These are phyloP conservation scores for Agrochola circellaris DNA, from an alignment of 2,888 invertebrate genomes.

Conservation along the genomic window DNA sequence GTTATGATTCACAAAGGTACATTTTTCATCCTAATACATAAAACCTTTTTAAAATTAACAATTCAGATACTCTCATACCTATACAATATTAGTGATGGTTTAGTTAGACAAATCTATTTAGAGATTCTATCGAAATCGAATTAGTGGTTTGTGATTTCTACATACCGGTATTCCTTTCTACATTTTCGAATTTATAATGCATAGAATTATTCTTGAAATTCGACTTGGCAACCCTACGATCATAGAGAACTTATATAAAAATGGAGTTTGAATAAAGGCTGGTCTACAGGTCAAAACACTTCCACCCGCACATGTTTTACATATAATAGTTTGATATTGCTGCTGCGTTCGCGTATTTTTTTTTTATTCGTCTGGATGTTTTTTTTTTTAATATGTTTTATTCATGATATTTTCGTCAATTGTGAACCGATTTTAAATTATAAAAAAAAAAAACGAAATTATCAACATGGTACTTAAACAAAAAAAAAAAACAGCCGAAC, in stretches of 20 bases:
- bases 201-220: constrained; percentile 9
- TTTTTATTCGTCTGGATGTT: too few species aligned
- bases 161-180: constrained; percentile 3
- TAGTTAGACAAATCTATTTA: constrained; percentile 7
- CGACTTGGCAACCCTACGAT: not conserved
- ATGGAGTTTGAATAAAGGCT: not conserved
- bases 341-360: too few species aligned
- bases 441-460: too few species aligned
- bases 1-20: constrained; percentile 43
- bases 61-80: constrained; percentile 28
- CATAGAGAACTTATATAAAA: not conserved
- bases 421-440: too few species aligned
- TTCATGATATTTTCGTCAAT: too few species aligned
- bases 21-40: constrained; percentile 30
- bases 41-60: constrained; percentile 7
- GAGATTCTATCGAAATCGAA: constrained; percentile 15
- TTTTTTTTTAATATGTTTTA: too few species aligned
- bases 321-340: too few species aligned
- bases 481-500: too few species aligned
- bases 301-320: too few species aligned
- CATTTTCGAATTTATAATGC: constrained; percentile 5
- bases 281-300: not conserved
- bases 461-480: too few species aligned
- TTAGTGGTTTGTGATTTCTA: constrained; percentile 17
- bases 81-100: constrained; percentile 2